Conservation (phyloP, 2,797 vertebrate genomes). For the Mycteria americana region DNA sequence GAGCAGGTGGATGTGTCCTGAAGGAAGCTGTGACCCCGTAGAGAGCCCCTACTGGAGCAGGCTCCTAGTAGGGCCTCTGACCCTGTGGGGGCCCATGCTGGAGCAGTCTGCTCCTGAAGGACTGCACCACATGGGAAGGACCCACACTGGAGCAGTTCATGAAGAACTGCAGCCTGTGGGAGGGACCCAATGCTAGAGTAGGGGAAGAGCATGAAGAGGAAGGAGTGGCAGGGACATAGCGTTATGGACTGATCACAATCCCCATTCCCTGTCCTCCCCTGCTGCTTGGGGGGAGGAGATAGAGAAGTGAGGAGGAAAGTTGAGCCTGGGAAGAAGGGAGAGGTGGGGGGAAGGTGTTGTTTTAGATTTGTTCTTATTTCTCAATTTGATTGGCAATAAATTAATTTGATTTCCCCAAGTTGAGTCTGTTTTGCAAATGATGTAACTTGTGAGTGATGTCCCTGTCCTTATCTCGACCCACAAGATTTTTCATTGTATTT, state of each 20-base stretch:
- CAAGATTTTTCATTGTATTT: background rate
- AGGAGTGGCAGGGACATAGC: background rate
- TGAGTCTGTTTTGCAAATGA: background rate
- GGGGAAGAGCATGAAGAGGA: background rate
- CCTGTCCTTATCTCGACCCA: background rate
- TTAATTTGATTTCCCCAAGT: background rate
- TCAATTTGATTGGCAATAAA: background rate
- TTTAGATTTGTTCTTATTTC: background rate
- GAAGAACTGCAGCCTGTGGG: background rate
- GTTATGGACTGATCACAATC: fast-evolving
- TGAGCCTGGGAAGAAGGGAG: background rate
- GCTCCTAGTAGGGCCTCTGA: background rate
- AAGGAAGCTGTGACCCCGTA: background rate
- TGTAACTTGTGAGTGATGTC: background rate
- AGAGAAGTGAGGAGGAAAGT: background rate
- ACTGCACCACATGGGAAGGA: background rate
- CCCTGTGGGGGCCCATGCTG: fast-evolving
- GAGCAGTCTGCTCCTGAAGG: background rate
- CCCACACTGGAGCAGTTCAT: background rate
- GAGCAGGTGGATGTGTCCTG: background rate
- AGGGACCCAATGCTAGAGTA: background rate
- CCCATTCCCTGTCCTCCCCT: background rate
- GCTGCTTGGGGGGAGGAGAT: fast-evolving
- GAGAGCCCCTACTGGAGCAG: background rate
- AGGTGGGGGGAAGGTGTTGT: fast-evolving